These are phyloP conservation scores for Scylla paramamosain DNA, from an alignment of 1,140 invertebrate genomes.

Conservation along the genomic window DNA sequence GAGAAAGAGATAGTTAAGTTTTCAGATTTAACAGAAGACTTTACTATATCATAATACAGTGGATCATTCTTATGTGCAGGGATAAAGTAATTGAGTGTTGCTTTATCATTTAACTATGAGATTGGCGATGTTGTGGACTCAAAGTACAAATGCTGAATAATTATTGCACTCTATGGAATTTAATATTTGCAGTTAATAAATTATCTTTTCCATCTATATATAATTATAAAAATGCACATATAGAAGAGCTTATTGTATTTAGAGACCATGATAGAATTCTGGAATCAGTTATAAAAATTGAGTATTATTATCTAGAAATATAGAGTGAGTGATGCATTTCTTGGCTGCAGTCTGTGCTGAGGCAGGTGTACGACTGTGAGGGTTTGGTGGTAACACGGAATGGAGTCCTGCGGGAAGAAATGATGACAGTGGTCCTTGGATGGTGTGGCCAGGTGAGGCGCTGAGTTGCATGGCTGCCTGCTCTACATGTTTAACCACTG, in stretches of 20 bases:
- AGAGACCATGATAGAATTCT: background rate
- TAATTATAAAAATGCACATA: no score
- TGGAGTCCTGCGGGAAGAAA: slow-evolving; percentile 56
- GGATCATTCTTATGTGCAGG: no score
- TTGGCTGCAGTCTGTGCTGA: slow-evolving; percentile 35
- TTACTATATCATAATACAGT: no score
- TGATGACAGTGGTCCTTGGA: slow-evolving; percentile 58
- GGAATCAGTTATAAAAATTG: no score
- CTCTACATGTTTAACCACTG: background rate
- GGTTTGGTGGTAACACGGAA: slow-evolving; percentile 49
- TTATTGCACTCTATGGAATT: no score
- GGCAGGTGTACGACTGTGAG: slow-evolving; percentile 48
- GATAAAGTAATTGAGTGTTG: no score
- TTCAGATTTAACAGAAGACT: background rate
- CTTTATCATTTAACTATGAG: no score
- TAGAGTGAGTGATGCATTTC: background rate
- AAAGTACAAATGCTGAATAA: no score
- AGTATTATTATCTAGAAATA: background rate
- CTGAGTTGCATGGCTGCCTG: background rate
- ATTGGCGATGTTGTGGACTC: no score
- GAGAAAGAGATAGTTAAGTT: background rate
- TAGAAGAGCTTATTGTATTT: background rate
- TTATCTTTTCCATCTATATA: no score
- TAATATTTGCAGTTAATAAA: no score
- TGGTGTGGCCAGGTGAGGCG: slow-evolving; percentile 67